phyloP scores from a whole-genome alignment of 2,797 vertebrate species.

The Adrianichthys oophorus region DNA sequence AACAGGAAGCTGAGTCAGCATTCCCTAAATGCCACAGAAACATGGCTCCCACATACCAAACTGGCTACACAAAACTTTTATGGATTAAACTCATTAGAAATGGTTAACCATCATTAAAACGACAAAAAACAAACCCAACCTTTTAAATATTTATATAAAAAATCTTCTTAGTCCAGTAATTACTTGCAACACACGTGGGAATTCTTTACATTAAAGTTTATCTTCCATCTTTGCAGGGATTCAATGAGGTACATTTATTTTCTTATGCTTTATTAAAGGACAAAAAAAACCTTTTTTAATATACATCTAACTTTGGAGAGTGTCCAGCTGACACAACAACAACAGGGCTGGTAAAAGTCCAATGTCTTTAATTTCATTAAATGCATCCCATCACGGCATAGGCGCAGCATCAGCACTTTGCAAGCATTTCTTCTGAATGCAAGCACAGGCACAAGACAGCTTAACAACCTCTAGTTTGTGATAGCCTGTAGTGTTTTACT shows the following conservation, averaged over 20 bases:
- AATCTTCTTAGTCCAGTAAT: too few species aligned
- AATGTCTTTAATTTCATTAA: slow-evolving; percentile 15
- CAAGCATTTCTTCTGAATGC: not conserved
- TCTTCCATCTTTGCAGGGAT: too few species aligned
- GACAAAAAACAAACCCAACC: too few species aligned
- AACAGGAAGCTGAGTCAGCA: slow-evolving; percentile 79
- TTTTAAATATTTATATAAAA: too few species aligned
- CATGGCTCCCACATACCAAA: slow-evolving; percentile 4
- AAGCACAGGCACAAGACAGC: not conserved
- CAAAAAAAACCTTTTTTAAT: not conserved
- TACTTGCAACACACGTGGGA: too few species aligned
- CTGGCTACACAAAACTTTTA: not conserved
- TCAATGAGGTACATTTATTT: too few species aligned
- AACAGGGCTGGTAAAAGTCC: not conserved
- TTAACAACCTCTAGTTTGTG: not conserved
- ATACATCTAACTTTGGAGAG: not conserved
- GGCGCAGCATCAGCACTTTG: not conserved
- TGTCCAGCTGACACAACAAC: slow-evolving; percentile 11
- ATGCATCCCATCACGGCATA: not conserved
- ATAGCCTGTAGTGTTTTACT: not conserved
- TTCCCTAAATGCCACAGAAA: slow-evolving; percentile 62
- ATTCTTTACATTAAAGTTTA: too few species aligned
- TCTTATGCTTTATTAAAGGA: not conserved
- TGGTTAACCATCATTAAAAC: too few species aligned
- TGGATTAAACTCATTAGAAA: too few species aligned